Percentiles rank a stretch among this genome's conserved stretches.
Evolutionary conservation across 2,113 vertebrate species (phyloP).

Genomic region (Sinosuthora webbiana): DNA sequence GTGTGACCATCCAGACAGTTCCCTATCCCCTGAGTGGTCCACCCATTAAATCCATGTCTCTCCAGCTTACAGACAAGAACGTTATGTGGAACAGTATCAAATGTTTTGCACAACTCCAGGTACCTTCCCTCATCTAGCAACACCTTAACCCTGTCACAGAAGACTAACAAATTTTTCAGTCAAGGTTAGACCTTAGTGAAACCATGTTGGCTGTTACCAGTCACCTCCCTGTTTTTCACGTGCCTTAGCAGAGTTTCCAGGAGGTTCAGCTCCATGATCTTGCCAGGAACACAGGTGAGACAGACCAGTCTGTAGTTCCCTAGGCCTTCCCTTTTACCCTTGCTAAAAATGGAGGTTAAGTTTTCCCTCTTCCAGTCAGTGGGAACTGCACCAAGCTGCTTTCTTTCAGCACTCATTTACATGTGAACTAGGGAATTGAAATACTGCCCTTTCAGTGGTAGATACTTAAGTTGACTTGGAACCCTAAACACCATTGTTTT

Average conservation of each 20-base stretch:
- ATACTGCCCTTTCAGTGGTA: neutral
- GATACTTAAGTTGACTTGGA: neutral
- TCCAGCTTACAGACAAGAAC: neutral
- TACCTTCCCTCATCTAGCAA: neutral
- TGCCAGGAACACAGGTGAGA: neutral
- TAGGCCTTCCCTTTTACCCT: neutral
- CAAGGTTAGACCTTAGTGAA: neutral
- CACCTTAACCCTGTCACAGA: neutral
- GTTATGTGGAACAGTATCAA: neutral
- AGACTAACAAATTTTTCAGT: neutral
- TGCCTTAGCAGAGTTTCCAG: neutral
- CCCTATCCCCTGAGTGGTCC: neutral
- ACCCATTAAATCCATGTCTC: neutral
- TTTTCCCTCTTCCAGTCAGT: neutral
- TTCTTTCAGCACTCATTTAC: neutral
- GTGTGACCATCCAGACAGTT: neutral
- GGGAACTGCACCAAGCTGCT: neutral
- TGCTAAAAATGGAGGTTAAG: neutral
- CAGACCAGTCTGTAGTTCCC: neutral
- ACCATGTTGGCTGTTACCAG: too few relatives aligned
- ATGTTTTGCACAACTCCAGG: neutral
- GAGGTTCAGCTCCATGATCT: neutral
- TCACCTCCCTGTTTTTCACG: neutral
- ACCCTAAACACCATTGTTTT: neutral
- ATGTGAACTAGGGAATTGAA: neutral